Percentiles rank a stretch among this genome's conserved stretches.
phyloP scores from a whole-genome alignment of 92 coral and sea anemone species.

The Umimayanthus chanpuru region DNA sequence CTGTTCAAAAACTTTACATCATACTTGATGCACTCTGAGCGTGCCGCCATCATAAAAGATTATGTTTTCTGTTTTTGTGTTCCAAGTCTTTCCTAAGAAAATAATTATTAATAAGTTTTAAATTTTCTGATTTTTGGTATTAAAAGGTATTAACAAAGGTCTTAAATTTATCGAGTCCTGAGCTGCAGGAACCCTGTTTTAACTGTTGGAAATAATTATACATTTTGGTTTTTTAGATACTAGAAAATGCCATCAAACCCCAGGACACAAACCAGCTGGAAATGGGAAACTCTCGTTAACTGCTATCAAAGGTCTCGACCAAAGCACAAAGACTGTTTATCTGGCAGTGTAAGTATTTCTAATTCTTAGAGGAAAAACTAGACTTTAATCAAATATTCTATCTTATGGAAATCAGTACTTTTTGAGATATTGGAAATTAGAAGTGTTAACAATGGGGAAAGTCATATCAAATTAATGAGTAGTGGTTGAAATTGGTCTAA shows the following conservation, averaged over 20 bases:
- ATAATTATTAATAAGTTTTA: conserved; percentile 9
- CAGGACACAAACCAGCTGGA: conserved; percentile 24
- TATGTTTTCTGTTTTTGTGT: conserved; percentile 26
- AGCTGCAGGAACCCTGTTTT: conserved; percentile 31
- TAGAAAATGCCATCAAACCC: conserved; percentile 25
- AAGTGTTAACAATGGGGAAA: conserved; percentile 16
- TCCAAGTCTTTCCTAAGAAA: conserved; percentile 20
- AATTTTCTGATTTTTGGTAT: neutral
- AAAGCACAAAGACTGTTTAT: conserved; percentile 20
- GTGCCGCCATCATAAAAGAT: conserved; percentile 29
- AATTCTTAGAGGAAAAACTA: conserved; percentile 16
- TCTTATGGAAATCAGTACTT: conserved; percentile 24
- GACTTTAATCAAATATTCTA: conserved; percentile 4
- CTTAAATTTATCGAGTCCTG: neutral
- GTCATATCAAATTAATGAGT: conserved; percentile 12
- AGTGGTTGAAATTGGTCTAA: conserved; percentile 13
- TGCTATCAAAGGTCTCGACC: conserved; percentile 20
- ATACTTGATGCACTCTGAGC: conserved; percentile 30
- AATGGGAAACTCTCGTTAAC: conserved; percentile 22
- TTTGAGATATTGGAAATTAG: conserved; percentile 20
- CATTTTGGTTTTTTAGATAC: conserved; percentile 11
- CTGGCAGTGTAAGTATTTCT: conserved; percentile 15
- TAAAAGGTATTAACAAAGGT: conserved; percentile 23
- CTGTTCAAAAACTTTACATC: conserved; percentile 8
- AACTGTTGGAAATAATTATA: conserved; percentile 22